phyloP scores from a whole-genome alignment of 2,888 invertebrate species.

The Orthosia cruda region DNA sequence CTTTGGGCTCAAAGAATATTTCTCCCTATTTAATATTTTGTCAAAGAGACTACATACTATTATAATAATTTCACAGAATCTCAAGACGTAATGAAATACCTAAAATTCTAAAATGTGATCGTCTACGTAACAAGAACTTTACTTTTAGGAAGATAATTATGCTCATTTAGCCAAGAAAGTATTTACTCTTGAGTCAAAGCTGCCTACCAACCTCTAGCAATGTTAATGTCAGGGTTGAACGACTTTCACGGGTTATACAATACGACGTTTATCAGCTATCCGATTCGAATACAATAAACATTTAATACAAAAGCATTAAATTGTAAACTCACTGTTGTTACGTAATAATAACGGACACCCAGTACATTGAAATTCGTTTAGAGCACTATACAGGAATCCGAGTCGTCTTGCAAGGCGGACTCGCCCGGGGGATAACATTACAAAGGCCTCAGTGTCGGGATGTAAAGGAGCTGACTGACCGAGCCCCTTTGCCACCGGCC shows the following conservation, averaged over 20 bases:
- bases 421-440: slow-evolving; percentile 66
- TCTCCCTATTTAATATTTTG: slow-evolving; percentile 33
- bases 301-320: slow-evolving; percentile 13
- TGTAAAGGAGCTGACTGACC: slow-evolving; percentile 67
- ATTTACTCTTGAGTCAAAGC: not conserved
- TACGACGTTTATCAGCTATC: slow-evolving; percentile 4
- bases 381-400: slow-evolving; percentile 55
- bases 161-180: slow-evolving; percentile 13
- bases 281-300: slow-evolving; percentile 17
- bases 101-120: not conserved
- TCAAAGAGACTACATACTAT: slow-evolving; percentile 26
- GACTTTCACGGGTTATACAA: not conserved
- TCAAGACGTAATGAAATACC: slow-evolving; percentile 35
- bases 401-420: slow-evolving; percentile 65
- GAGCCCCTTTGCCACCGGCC: slow-evolving; percentile 41
- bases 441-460: slow-evolving; percentile 66
- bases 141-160: slow-evolving; percentile 24
- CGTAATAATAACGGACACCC: slow-evolving; percentile 48
- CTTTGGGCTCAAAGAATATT: slow-evolving; percentile 25
- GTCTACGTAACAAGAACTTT: slow-evolving; percentile 11
- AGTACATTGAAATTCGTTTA: slow-evolving; percentile 64
- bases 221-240: not conserved
- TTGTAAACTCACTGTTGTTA: slow-evolving; percentile 38
- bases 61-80: slow-evolving; percentile 10
- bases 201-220: not conserved